phyloP scores from a whole-genome alignment of 2,797 vertebrate genomes.

The Oreonectes daqikongensis region DNA sequence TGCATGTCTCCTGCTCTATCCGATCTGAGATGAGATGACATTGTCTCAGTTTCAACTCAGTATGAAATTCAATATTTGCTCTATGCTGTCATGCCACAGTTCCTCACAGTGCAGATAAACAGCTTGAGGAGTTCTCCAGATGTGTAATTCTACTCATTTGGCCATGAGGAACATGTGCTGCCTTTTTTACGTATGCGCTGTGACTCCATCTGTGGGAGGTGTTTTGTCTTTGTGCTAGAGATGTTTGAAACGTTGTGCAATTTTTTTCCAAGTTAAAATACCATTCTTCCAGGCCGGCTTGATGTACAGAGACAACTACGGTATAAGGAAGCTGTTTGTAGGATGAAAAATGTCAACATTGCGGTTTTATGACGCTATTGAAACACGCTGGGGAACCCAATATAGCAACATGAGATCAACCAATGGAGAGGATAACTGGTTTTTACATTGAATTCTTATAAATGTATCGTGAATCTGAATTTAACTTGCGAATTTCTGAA shows the following conservation, averaged over 20 bases:
- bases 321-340: background rate
- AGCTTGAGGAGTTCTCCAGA: slow-evolving; percentile 35
- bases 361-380: background rate
- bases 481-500: background rate
- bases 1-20: slow-evolving; percentile 3
- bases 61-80: slow-evolving; percentile 30
- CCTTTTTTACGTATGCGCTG: slow-evolving; percentile 9
- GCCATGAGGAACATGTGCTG: slow-evolving; percentile 22
- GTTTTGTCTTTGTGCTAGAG: background rate
- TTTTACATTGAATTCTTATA: background rate
- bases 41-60: slow-evolving; percentile 27
- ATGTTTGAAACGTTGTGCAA: background rate
- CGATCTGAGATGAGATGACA: slow-evolving; percentile 34
- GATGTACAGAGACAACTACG: background rate
- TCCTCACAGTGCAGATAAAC: slow-evolving; percentile 32
- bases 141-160: slow-evolving; percentile 34
- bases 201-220: slow-evolving; percentile 3
- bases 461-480: background rate
- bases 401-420: background rate
- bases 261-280: background rate
- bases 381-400: background rate
- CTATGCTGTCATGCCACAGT: slow-evolving; percentile 1
- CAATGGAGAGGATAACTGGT: background rate
- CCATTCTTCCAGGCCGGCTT: background rate
- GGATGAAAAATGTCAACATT: background rate